Evolutionary conservation across 2,797 vertebrate species (phyloP), one percentile per base, ranked within the genome.

Genomic region (Galaxias olidus): DNA sequence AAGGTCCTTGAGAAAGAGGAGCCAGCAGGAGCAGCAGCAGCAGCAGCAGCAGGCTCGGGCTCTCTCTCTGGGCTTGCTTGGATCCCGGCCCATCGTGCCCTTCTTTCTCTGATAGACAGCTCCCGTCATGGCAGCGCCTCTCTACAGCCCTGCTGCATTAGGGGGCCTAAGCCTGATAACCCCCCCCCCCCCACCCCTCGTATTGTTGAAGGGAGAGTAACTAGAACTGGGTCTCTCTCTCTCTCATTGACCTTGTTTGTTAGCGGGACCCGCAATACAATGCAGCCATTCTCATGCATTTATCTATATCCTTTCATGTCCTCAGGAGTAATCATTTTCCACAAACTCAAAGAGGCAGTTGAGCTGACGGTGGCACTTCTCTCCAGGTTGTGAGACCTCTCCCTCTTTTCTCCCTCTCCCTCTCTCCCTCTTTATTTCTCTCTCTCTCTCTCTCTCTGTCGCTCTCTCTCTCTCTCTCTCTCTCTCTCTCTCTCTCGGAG

Each of bases 1-100:
- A 92, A 92, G 90, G 90, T 92, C 91, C 90, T 92, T 93, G 91
- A 92, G 88, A 92, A 87, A 77, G 89, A 89, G 83, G 75, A 90
- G 86, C 84, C 84, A 86, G 90, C 82, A 90, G 83, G 84, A 89
- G 88, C 85, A 88, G 82, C 84, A 86, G 90, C 63, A 73, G 52
- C 46, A 49, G 45, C 46, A 12, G 58, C 62, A 72, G 76, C 60
- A 69, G 83, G 83, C 74, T 73, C 83, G 85, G 87, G 88, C 86
- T 83, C 89, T 91, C 89, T 91, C 90, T 85, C 79, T 85, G 87
- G 88, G 84, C 81, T 68, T 75, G 74, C 84, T 89, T 91, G 90
- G 90, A 92, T 87, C 78, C 77, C 77, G 76, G 90, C 89, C 90
- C 86, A 88, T 90, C 85, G 78, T 86, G 82, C 86, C 84, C 64